A percentile compares a stretch with the other conserved stretches of the same genome.
Evolutionary conservation across 2,888 invertebrate species (phyloP).

Genomic region (Dorcus hopei): DNA sequence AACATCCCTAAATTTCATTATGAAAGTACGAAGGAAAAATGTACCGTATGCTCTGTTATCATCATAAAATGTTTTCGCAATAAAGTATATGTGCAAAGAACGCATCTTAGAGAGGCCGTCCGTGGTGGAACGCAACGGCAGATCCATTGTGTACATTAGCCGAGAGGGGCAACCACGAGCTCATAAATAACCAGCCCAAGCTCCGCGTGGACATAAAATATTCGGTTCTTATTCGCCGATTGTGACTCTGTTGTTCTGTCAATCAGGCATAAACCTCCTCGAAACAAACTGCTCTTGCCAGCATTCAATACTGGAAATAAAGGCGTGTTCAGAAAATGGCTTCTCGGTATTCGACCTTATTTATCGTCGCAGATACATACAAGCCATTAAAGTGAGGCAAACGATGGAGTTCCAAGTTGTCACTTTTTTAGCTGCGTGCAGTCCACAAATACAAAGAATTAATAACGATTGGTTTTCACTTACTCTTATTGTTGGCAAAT

Average conservation of each 20-base stretch:
- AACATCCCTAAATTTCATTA: too few species aligned
- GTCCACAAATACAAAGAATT: too few species aligned
- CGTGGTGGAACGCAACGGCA: conserved; percentile 5
- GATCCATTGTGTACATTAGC: conserved; percentile 1
- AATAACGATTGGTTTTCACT: too few species aligned
- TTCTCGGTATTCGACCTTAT: conserved; percentile 1
- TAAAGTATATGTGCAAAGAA: too few species aligned
- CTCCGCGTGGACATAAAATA: conserved; percentile 25
- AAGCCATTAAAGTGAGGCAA: too few species aligned
- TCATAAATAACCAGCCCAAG: conserved; percentile 21
- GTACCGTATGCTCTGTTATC: too few species aligned
- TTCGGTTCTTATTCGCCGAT: conserved; percentile 40
- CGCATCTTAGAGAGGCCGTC: not conserved
- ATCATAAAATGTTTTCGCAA: too few species aligned
- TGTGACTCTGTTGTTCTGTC: conserved; percentile 41
- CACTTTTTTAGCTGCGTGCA: too few species aligned
- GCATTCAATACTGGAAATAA: conserved; percentile 9
- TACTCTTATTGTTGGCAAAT: too few species aligned
- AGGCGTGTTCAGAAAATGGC: conserved; percentile 4
- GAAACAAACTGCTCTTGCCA: conserved; percentile 7
- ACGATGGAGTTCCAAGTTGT: too few species aligned
- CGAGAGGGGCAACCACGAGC: conserved; percentile 5
- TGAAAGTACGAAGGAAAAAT: too few species aligned
- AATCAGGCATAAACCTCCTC: conserved; percentile 29
- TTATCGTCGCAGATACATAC: conserved; percentile 3